phyloP scores from a whole-genome alignment of 2,797 vertebrate genomes.

The Gouania willdenowi region DNA sequence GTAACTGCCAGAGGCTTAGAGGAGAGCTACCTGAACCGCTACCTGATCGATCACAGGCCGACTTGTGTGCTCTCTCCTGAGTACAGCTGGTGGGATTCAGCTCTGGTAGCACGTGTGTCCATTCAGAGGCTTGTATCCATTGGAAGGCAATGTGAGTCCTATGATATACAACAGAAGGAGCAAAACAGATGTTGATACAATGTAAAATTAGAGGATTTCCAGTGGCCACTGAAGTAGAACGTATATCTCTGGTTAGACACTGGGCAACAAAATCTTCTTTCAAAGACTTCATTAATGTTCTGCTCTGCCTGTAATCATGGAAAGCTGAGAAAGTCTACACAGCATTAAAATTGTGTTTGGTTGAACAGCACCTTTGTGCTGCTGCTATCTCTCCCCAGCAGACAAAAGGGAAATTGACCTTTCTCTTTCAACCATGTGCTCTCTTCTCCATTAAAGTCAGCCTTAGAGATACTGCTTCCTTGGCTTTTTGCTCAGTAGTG shows the following conservation, averaged over 20 bases:
- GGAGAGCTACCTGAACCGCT: slow-evolving; percentile 79
- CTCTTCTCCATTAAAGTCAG: slow-evolving; percentile 68
- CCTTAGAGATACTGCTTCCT: slow-evolving; percentile 57
- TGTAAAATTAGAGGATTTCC: neutral
- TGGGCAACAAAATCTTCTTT: neutral
- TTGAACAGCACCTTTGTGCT: slow-evolving; percentile 15
- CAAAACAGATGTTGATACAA: slow-evolving; percentile 26
- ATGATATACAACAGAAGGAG: slow-evolving; percentile 27
- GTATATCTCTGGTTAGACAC: neutral
- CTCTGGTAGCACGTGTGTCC: slow-evolving; percentile 44
- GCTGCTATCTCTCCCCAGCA: slow-evolving; percentile 41
- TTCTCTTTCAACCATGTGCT: slow-evolving; percentile 58
- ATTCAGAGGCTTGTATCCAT: slow-evolving; percentile 64
- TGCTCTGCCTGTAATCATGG: slow-evolving; percentile 1
- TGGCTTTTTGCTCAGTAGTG: slow-evolving; percentile 66
- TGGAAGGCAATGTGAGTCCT: slow-evolving; percentile 55
- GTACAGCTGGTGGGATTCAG: slow-evolving; percentile 77
- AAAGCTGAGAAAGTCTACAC: slow-evolving; percentile 26
- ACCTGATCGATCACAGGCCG: slow-evolving; percentile 68
- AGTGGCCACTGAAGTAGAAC: neutral
- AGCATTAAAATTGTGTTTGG: slow-evolving; percentile 44
- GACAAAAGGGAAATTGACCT: slow-evolving; percentile 53
- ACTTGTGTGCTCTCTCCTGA: slow-evolving; percentile 78
- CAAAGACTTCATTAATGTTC: neutral
- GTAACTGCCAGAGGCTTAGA: slow-evolving; percentile 55